A percentile compares a stretch with the other conserved stretches of the same genome.
phyloP scores from a whole-genome alignment of 2,113 vertebrate genomes.

The Mus spicilegus region DNA sequence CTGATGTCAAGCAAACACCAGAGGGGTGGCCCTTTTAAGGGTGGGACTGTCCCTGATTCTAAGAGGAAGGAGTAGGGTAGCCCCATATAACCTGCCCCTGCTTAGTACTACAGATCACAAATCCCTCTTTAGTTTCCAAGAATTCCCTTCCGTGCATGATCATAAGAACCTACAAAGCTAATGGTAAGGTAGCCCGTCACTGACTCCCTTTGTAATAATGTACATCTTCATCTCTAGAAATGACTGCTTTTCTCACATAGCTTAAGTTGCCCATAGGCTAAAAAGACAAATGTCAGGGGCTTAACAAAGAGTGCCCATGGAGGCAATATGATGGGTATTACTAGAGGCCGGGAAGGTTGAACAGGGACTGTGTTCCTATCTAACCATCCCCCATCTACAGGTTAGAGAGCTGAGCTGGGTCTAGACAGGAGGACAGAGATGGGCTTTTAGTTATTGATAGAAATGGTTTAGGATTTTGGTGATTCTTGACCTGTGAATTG shows the following conservation, averaged over 20 bases:
- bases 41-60: neutral
- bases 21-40: neutral
- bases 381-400: fast-evolving
- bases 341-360: neutral
- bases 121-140: neutral
- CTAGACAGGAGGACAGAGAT: neutral
- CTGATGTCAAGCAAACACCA: neutral
- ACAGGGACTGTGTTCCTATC: neutral
- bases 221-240: conserved; percentile 42
- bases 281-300: neutral
- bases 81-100: neutral
- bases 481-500: neutral
- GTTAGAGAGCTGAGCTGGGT: neutral
- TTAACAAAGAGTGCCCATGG: neutral
- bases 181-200: neutral
- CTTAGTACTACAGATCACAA: neutral
- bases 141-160: neutral
- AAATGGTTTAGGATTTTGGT: neutral
- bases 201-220: conserved; percentile 2
- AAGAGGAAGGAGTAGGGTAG: neutral
- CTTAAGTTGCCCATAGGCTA: neutral
- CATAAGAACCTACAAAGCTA: neutral
- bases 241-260: conserved; percentile 17
- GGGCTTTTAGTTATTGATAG: neutral
- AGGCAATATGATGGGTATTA: too few relatives aligned